Evolutionary conservation across 2,888 invertebrate species (phyloP).

Genomic region (Yponomeuta sedellus): DNA sequence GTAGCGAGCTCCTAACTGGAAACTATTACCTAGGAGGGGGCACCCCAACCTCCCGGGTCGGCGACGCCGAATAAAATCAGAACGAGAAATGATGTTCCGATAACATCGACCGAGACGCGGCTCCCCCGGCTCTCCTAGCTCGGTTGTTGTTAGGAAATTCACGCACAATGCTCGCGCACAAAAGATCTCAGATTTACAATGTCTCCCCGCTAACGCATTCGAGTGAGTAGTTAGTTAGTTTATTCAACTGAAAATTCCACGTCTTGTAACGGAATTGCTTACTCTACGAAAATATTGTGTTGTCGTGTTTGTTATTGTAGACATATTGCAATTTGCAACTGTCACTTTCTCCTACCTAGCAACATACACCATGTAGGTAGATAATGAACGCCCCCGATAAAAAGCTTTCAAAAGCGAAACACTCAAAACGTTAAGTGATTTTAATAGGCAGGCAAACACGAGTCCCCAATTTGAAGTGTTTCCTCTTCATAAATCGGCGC

Average conservation of each 20-base stretch:
- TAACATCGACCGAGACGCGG: slow-evolving; percentile 40
- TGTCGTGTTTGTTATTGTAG: no score
- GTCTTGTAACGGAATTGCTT: no score
- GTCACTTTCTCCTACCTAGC: not conserved
- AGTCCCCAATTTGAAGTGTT: slow-evolving; percentile 66
- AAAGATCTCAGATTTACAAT: slow-evolving; percentile 37
- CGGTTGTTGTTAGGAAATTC: slow-evolving; percentile 39
- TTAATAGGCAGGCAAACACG: slow-evolving; percentile 67
- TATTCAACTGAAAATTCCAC: slow-evolving; percentile 3
- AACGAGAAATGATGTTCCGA: slow-evolving; percentile 65
- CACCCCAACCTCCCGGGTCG: slow-evolving; percentile 39
- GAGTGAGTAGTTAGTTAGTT: slow-evolving; percentile 3
- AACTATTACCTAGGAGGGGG: slow-evolving; percentile 50
- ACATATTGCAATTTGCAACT: no score
- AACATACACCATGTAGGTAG: slow-evolving; percentile 21
- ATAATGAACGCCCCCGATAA: slow-evolving; percentile 28
- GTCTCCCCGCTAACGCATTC: slow-evolving; percentile 26
- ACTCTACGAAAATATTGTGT: no score
- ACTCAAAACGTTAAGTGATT: slow-evolving; percentile 57
- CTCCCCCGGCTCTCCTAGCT: slow-evolving; percentile 32
- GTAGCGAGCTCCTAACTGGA: slow-evolving; percentile 38
- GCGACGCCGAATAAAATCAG: slow-evolving; percentile 61
- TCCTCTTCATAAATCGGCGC: slow-evolving; percentile 73
- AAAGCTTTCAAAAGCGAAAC: slow-evolving; percentile 32
- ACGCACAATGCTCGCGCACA: slow-evolving; percentile 51